Evolutionary conservation across 2,888 invertebrate species (phyloP), one percentile per base, ranked within the genome.

Genomic region (Pterostichus niger): DNA sequence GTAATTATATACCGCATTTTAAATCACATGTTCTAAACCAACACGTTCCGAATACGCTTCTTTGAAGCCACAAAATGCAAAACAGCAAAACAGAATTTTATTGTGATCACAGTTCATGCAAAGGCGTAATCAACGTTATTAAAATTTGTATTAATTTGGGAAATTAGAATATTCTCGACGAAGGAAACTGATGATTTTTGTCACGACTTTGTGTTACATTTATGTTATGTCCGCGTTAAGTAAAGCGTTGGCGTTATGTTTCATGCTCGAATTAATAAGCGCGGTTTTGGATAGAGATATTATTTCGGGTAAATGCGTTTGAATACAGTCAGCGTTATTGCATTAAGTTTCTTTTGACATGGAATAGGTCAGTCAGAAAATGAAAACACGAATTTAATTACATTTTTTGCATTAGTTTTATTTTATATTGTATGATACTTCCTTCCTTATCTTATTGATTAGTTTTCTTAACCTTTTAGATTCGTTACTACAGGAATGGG

Each of bases 81-180:
- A 24, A 24, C 24, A 24, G 24, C 24, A 24, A 56, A 56, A 56
- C 54, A 56, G 9, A 56, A 56, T 56, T 24, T 56, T 56, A 56
- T 56, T 56, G 15, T 56, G 54, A 17, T 56, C 54, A 17, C 54
- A 13, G n/a, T n/a, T n/a, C n/a, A n/a, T n/a, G n/a, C n/a, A n/a
- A n/a, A n/a, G n/a, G 54, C 15, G 64, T 64, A 15, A 64, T 64
- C 64, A 35, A n/a, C 40, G 64, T 64, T 31, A 64, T 64, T 64
- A 64, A 31, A 64, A 64, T 64, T 40, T n/a, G 31, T 64, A 64
- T 64, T 64, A 64, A 64, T 64, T 64, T 64, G 31, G 11, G 13
- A 64, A 64, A 64, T 64, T 64, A 40, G 40, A 64, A 64, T 64
- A 64, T 64, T 31, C 10, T 13, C 31, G 61, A 31, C 33, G 6